Evolutionary conservation across 2,113 vertebrate species (phyloP), one percentile per base, ranked within the genome.

Genomic region (Ceuthmochares aereus): DNA sequence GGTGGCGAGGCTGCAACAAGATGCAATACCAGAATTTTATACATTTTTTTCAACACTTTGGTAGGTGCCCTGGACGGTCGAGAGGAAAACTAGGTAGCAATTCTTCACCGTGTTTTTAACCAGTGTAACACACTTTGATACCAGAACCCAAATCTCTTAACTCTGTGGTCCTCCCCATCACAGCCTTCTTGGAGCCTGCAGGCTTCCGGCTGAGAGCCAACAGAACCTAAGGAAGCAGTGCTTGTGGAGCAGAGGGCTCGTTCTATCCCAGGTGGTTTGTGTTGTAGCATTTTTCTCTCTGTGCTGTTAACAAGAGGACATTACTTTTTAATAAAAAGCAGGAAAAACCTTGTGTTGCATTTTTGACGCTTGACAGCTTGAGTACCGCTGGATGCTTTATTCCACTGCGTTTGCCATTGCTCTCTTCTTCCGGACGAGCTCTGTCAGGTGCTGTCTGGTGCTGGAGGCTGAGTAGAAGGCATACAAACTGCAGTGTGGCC

Each of bases 241-340:
- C 74, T 89, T 74, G 86, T 79, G 84, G 90, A 90, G 84, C 91
- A 84, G 96, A 89, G 86, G 91, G 67, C 51, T 95, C 96, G 95
- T 34, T 94, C 92, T 95, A 97, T 98, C 97, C 96, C 95, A 93
- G 96, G 84, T 93, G 96, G 94, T 98, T 98, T 97, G 97, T 98
- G 97, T 98, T 97, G 95, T 94, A 97, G 94, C 96, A 91, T 79
- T 76, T 85, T 74, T 87, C 84, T 93, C 78, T 97, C 88, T 97
- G 96, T 98, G 96, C 96, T 97, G 97, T 98, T 98, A 97, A 98
- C 96, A 94, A 96, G 87, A 97, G 79, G 95, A 97, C 74, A 74
- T 97, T 96, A 98, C 97, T 98, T 98, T 98, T 97, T 98, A 98
- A 98, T 98, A 98, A 98, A 98, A 98, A 98, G 76, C 91, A 87